Conservation (phyloP, 2,113 vertebrate genomes). For the Cromileptes altivelis region DNA sequence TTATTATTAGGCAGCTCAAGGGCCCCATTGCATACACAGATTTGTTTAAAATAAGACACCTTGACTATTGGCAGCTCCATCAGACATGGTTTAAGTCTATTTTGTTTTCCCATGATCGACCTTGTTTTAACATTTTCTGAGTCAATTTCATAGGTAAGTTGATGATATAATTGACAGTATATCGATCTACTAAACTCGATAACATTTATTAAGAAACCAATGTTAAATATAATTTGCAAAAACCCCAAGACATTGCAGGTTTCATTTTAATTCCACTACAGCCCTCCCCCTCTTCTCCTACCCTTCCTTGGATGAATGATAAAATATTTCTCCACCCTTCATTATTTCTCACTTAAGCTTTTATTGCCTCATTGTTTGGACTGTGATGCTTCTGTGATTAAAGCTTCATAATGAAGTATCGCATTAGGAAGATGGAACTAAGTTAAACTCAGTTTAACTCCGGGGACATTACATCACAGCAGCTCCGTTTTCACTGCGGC, state of each 20-base stretch:
- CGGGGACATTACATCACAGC: slow-evolving; percentile 39
- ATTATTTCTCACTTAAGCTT: slow-evolving; percentile 79
- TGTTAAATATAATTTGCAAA: slow-evolving; percentile 3
- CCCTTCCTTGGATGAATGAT: slow-evolving; percentile 33
- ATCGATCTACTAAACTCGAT: background rate
- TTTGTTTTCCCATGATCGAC: background rate
- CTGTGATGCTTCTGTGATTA: slow-evolving; percentile 69
- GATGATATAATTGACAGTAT: background rate
- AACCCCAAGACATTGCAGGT: background rate
- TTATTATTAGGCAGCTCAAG: background rate
- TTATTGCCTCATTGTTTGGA: slow-evolving; percentile 73
- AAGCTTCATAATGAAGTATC: slow-evolving; percentile 75
- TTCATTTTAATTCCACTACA: slow-evolving; percentile 1
- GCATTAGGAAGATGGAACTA: slow-evolving; percentile 70
- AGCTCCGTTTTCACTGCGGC: slow-evolving; percentile 40
- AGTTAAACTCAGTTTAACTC: slow-evolving; percentile 71
- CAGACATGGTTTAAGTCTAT: background rate
- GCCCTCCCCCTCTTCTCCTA: background rate
- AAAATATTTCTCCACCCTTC: slow-evolving; percentile 60
- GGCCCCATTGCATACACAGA: too few relatives aligned
- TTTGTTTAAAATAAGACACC: background rate
- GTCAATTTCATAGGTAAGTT: background rate
- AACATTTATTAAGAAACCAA: background rate
- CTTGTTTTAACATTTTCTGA: background rate
- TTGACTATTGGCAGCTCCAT: background rate